phyloP scores from a whole-genome alignment of 2,113 vertebrate genomes.

The Mirza zaza region DNA sequence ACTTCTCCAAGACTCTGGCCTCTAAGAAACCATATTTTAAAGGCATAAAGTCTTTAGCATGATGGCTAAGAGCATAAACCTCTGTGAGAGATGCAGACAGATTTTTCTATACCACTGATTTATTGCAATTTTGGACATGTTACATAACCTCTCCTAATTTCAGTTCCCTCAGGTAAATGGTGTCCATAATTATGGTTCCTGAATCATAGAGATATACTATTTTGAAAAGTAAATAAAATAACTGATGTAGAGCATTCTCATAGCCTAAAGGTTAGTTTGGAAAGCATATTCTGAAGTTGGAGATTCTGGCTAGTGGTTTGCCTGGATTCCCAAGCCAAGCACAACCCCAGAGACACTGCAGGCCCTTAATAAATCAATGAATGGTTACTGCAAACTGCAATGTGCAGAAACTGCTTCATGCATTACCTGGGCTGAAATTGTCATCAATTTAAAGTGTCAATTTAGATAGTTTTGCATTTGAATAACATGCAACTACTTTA shows the following conservation, averaged over 20 bases:
- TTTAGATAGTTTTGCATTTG: not conserved
- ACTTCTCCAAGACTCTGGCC: not conserved
- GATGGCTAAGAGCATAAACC: not conserved
- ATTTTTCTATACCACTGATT: not conserved
- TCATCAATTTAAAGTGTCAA: not conserved
- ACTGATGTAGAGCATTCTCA: accelerated
- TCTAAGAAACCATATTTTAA: not conserved
- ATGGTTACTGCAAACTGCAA: not conserved
- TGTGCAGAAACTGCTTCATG: not conserved
- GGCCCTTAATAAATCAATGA: not conserved
- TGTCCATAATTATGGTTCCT: not conserved
- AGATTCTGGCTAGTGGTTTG: not conserved
- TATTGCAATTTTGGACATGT: not conserved
- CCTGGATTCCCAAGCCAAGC: not conserved
- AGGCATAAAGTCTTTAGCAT: not conserved
- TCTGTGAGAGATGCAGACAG: not conserved
- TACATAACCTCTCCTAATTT: not conserved
- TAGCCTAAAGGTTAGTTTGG: not conserved
- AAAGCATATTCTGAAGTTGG: not conserved
- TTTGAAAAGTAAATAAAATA: not conserved
- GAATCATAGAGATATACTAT: not conserved
- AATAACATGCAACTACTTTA: not conserved
- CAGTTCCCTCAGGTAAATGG: not conserved
- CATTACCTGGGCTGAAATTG: accelerated
- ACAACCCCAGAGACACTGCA: accelerated